Evolutionary conservation across 2,113 vertebrate species (phyloP), one percentile per base, ranked within the genome.

Genomic region (Speoplatyrhinus poulsoni): DNA sequence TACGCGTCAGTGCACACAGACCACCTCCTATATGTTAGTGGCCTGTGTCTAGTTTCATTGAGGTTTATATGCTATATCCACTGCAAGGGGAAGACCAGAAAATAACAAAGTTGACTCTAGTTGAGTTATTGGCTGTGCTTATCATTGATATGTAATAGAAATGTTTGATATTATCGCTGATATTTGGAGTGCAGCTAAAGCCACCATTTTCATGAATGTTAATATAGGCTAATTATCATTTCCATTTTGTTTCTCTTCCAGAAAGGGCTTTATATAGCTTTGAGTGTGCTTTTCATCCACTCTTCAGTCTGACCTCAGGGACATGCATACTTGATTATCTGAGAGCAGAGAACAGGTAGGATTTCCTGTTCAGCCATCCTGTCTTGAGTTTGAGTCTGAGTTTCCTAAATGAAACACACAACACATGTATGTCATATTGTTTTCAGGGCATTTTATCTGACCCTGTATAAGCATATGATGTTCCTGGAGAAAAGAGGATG

Each of bases 401-500:
- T 54, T 54, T 13, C 52, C 49, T 19, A 19, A 54, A 54, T 50
- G 3, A 50, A 26, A 26, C 26, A 2, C 49, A 54, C 13, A 54
- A 16, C n/a, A 3, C 15, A 46, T n/a, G 33, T 19, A 9, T 78
- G 1, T 13, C 69, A 5, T 70, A 2, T 36, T 75, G 19, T 82
- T 70, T 80, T 19, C 84, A 99, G 98, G 90, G 95, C 95, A 13
- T 99, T 98, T 86, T 98, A 94, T 87, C 87, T 99, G 88, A 93
- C 95, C 69, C 92, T 98, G 58, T 99, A 96, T 84, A 99, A 98
- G 87, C 98, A 99, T 86, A 93, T 98, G 94, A 92, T 93, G 86
- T 98, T 98, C 69, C 88, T 99, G 77, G 98, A 99, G 90, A 98
- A 95, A 85, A 93, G 97, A 69, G 98, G 97, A 17, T 99, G 98